Evolutionary conservation across 2,113 vertebrate genomes (phyloP).

Genomic region (Galemys pyrenaicus): DNA sequence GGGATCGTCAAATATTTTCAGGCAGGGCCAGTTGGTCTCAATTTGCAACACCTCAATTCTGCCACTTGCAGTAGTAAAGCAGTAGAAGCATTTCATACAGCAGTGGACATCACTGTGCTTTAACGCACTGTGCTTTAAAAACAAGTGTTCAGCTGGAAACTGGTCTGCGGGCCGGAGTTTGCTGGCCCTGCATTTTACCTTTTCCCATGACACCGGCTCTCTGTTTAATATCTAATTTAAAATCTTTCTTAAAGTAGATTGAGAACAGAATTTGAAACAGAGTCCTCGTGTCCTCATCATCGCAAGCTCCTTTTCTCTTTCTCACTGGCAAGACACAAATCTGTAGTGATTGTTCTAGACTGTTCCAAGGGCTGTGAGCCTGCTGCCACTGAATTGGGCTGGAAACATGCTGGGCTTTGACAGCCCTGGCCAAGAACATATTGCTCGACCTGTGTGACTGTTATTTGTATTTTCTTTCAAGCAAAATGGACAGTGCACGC

Average conservation of each 20-base stretch:
- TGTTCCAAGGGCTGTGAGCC: neutral
- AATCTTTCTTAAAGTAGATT: neutral
- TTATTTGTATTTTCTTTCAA: slow-evolving; percentile 31
- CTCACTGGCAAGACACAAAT: neutral
- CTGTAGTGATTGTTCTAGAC: neutral
- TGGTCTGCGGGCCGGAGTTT: neutral
- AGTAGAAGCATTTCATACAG: neutral
- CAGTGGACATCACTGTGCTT: neutral
- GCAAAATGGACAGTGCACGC: neutral
- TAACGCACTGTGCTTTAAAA: slow-evolving; percentile 38
- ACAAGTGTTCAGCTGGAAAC: neutral
- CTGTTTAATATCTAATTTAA: slow-evolving; percentile 17
- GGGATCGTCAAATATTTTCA: neutral
- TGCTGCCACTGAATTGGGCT: neutral
- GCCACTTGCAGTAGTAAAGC: neutral
- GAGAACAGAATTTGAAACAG: neutral
- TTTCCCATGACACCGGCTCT: neutral
- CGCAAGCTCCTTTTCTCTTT: neutral
- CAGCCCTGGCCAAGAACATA: neutral
- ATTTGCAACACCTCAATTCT: neutral
- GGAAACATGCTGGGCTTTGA: neutral
- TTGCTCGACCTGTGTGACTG: neutral
- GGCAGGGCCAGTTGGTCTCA: neutral
- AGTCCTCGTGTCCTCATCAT: neutral
- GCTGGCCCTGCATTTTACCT: neutral